Conservation (phyloP, 2,797 vertebrate species). For the Rhinophrynus dorsalis region DNA sequence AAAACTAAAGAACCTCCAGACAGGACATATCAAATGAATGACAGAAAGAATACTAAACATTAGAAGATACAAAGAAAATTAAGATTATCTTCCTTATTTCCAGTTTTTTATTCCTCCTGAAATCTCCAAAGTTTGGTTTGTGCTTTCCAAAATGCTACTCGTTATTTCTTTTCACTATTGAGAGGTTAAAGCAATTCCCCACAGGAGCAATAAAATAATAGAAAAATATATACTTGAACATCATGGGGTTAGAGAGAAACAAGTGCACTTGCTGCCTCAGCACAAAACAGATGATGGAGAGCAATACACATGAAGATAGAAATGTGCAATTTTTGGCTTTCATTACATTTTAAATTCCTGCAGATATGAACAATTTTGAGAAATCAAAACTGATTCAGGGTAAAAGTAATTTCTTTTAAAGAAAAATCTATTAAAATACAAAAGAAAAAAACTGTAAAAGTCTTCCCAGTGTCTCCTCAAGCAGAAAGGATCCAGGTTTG, state of each 20-base stretch:
- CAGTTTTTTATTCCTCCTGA: too few relatives aligned
- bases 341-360: neutral
- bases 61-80: too few relatives aligned
- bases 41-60: too few relatives aligned
- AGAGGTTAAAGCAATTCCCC: slow-evolving; percentile 14
- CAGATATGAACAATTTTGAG: slow-evolving; percentile 5
- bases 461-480: neutral
- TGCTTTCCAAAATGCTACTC: too few relatives aligned
- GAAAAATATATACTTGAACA: neutral
- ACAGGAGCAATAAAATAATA: neutral
- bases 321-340: neutral
- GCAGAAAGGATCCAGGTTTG: slow-evolving; percentile 2
- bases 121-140: too few relatives aligned
- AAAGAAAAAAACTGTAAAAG: neutral
- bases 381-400: slow-evolving; percentile 22
- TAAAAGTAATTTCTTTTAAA: neutral
- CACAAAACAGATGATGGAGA: neutral
- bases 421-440: neutral
- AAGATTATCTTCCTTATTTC: too few relatives aligned
- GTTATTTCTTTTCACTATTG: neutral
- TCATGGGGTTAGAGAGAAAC: neutral
- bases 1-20: too few relatives aligned
- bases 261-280: neutral
- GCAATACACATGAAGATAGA: neutral
- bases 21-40: too few relatives aligned